phyloP scores from a whole-genome alignment of 2,113 vertebrate species.

The Azemiops feae region DNA sequence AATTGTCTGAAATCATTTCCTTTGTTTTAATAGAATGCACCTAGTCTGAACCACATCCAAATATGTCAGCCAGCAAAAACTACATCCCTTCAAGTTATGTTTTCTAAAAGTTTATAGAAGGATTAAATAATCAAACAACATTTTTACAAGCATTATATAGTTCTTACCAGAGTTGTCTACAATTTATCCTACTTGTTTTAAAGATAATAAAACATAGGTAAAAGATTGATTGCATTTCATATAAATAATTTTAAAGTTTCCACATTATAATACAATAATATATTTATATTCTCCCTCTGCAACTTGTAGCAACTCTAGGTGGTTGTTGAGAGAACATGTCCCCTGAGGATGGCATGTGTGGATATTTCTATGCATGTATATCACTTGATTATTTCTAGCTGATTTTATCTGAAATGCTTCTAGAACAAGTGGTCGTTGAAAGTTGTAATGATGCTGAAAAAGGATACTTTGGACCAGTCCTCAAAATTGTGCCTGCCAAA shows the following conservation, averaged over 20 bases:
- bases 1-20: not conserved
- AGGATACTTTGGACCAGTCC: no score
- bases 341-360: no score
- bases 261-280: not conserved
- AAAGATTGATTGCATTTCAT: not conserved
- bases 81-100: slow-evolving; percentile 21
- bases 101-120: slow-evolving; percentile 3
- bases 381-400: no score
- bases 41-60: slow-evolving; percentile 7
- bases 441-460: no score
- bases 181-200: not conserved
- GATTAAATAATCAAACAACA: slow-evolving; percentile 9
- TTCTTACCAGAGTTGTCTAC: not conserved
- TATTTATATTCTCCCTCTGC: no score
- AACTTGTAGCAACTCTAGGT: no score
- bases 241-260: not conserved
- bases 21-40: slow-evolving; percentile 33
- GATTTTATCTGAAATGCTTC: no score
- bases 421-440: no score
- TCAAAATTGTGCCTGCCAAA: no score
- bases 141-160: not conserved
- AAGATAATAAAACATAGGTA: not conserved
- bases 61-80: slow-evolving; percentile 36
- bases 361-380: no score
- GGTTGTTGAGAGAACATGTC: no score